A percentile compares a stretch with the other conserved stretches of the same genome.
Evolutionary conservation across 2,888 invertebrate species (phyloP).

Genomic region (Erebia epiphron): DNA sequence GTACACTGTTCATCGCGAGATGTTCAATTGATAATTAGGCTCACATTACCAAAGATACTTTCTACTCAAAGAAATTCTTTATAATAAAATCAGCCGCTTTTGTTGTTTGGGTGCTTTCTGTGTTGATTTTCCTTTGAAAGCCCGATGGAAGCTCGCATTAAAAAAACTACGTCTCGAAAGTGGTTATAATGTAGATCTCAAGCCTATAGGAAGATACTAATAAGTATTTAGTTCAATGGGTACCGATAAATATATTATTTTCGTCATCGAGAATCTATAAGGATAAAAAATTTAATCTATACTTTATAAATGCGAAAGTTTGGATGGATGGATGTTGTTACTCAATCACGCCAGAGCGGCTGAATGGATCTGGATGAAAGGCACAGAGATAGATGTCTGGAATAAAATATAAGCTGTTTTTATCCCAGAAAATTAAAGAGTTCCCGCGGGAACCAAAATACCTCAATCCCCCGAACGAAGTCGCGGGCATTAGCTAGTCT

Average conservation of each 20-base stretch:
- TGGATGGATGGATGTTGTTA: no score
- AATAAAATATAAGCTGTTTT: not conserved
- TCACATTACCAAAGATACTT: constrained; percentile 64
- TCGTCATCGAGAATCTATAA: no score
- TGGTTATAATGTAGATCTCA: not conserved
- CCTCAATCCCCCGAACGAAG: not conserved
- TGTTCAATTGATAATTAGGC: constrained; percentile 80
- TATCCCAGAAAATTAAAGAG: not conserved
- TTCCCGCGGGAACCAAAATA: not conserved
- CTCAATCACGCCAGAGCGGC: no score
- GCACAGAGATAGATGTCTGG: no score
- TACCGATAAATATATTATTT: no score
- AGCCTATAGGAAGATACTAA: not conserved
- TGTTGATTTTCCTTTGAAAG: constrained; percentile 20
- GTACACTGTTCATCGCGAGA: constrained; percentile 64
- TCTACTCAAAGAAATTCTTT: constrained; percentile 60
- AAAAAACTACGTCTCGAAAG: not conserved
- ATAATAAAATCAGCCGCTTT: constrained; percentile 30
- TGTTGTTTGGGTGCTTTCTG: constrained; percentile 21
- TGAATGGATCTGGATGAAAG: no score
- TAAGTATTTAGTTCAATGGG: no score
- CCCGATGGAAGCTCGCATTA: constrained; percentile 6
- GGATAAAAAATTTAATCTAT: no score
- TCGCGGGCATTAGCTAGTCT: not conserved
- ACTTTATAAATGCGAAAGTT: no score